These are phyloP conservation scores for Plutella xylostella DNA, from an alignment of 2,888 invertebrate species.

Conservation along the genomic window DNA sequence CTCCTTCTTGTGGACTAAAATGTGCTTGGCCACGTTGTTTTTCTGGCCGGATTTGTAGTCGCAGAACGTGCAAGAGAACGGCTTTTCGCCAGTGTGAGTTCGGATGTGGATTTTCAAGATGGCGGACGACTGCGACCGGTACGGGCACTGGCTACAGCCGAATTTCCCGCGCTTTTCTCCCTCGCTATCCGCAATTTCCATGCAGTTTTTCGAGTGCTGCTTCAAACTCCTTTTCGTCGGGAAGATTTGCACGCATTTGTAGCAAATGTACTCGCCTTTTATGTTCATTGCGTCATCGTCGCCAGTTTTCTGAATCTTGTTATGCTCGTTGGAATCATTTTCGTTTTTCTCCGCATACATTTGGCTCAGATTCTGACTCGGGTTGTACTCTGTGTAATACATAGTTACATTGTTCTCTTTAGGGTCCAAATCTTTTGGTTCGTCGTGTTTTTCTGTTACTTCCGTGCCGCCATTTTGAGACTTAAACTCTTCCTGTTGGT, in stretches of 20 bases:
- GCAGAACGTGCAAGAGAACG: conserved; percentile 55
- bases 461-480: conserved; percentile 32
- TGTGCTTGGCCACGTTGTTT: conserved; percentile 64
- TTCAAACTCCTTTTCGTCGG: conserved; percentile 49
- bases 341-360: conserved; percentile 26
- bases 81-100: conserved; percentile 60
- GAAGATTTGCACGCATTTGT: conserved; percentile 47
- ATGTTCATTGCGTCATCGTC: conserved; percentile 44
- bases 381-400: conserved; percentile 29
- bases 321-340: conserved; percentile 28
- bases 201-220: conserved; percentile 45
- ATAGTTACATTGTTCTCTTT: conserved; percentile 37
- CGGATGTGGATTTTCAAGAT: conserved; percentile 63
- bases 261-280: conserved; percentile 52
- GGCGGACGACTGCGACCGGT: conserved; percentile 61
- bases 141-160: conserved; percentile 50
- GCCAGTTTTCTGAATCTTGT: conserved; percentile 23
- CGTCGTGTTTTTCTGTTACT: conserved; percentile 29
- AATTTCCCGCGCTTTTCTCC: conserved; percentile 50
- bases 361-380: too few species aligned
- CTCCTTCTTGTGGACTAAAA: conserved; percentile 62
- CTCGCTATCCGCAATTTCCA: conserved; percentile 25
- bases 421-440: conserved; percentile 56
- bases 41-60: conserved; percentile 64
- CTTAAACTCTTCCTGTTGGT: conserved; percentile 41